These are phyloP conservation scores for Platycercus adscitus DNA, from an alignment of 2,113 vertebrate species.

Conservation along the genomic window DNA sequence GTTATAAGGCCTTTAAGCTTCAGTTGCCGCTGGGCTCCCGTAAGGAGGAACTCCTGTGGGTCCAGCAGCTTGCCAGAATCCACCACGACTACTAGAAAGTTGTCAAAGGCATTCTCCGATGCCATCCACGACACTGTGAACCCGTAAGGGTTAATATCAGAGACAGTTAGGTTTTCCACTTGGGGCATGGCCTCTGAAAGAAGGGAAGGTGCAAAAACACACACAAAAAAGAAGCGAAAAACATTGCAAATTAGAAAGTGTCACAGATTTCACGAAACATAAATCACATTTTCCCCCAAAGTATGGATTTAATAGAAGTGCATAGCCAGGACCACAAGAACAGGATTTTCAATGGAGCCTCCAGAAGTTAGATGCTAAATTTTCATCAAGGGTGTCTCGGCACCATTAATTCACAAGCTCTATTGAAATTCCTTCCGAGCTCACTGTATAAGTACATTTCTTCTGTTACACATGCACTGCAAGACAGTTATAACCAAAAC, in stretches of 20 bases:
- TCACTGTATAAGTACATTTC: neutral
- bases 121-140: constrained; percentile 84
- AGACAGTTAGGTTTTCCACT: constrained; percentile 95
- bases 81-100: constrained; percentile 90
- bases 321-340: neutral
- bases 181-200: constrained; percentile 89
- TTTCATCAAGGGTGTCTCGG: neutral
- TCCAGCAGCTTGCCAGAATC: constrained; percentile 96
- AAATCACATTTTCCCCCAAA: neutral
- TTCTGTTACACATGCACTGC: neutral
- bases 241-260: constrained; percentile 7
- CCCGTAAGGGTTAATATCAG: constrained; percentile 88
- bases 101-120: constrained; percentile 87
- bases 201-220: constrained; percentile 76
- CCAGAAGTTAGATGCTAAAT: neutral
- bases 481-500: neutral
- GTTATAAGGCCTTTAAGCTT: constrained; percentile 84
- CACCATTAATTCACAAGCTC: neutral
- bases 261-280: neutral
- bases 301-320: neutral
- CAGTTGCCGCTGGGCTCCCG: constrained; percentile 78
- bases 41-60: constrained; percentile 86
- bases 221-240: neutral
- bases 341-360: neutral
- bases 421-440: neutral